Percentiles rank a stretch among this genome's conserved stretches.
These are phyloP conservation scores for Opisthograptis luteolata DNA, from an alignment of 2,888 invertebrate species.

Conservation along the genomic window DNA sequence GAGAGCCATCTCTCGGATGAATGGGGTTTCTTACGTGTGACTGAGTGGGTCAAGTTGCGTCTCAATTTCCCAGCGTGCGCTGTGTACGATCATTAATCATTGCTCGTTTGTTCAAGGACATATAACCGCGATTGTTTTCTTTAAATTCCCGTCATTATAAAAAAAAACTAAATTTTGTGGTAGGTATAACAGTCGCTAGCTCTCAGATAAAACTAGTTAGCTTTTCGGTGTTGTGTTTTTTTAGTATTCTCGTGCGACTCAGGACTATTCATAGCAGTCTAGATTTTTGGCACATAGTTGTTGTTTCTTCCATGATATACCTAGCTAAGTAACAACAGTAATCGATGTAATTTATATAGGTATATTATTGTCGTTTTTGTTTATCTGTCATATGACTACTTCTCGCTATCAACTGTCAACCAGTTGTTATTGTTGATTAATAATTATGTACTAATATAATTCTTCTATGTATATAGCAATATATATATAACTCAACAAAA, in stretches of 20 bases:
- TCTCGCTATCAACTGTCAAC: conserved; percentile 15
- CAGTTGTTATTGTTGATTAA: conserved; percentile 13
- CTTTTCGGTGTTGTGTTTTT: too few species aligned
- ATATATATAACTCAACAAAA: too few species aligned
- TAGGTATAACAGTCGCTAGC: too few species aligned
- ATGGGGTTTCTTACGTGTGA: conserved; percentile 57
- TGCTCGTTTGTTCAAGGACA: conserved; percentile 69
- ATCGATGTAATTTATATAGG: conserved; percentile 4
- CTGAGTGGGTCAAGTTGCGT: conserved; percentile 50
- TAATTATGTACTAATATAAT: not conserved
- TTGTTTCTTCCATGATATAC: not conserved
- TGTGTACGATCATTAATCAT: conserved; percentile 64
- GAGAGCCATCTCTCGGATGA: conserved; percentile 47
- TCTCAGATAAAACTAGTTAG: too few species aligned
- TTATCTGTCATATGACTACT: conserved; percentile 4
- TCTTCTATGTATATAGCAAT: not conserved
- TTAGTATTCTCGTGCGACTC: too few species aligned
- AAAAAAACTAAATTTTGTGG: too few species aligned
- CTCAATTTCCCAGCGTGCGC: conserved; percentile 62
- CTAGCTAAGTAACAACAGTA: not conserved
- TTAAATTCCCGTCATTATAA: conserved; percentile 41
- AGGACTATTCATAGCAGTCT: too few species aligned
- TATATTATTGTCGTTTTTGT: too few species aligned
- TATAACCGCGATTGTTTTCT: conserved; percentile 46
- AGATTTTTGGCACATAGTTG: too few species aligned